phyloP scores from a whole-genome alignment of 2,113 vertebrate genomes.

The Pandion haliaetus region DNA sequence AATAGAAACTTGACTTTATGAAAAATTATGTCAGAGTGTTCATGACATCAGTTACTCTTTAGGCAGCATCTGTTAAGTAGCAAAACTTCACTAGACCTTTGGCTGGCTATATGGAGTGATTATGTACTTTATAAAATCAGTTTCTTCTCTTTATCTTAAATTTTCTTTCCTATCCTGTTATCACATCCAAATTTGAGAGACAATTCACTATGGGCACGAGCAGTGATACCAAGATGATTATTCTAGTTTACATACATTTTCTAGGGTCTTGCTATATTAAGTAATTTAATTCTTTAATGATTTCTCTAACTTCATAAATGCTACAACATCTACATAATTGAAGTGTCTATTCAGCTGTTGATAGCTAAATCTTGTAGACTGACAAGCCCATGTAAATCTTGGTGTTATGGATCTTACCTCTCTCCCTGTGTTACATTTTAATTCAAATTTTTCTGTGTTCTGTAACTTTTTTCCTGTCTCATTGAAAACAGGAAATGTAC shows the following conservation, averaged over 20 bases:
- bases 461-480: background rate
- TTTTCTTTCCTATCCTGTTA: background rate
- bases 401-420: background rate
- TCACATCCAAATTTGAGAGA: background rate
- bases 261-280: background rate
- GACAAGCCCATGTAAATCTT: background rate
- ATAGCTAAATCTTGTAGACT: background rate
- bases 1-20: background rate
- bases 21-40: background rate
- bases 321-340: background rate
- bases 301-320: background rate
- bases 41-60: background rate
- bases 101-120: background rate
- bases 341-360: background rate
- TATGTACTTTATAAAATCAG: background rate
- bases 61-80: background rate
- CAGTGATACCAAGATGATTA: background rate
- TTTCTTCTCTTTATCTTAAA: background rate
- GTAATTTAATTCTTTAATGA: background rate
- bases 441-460: background rate
- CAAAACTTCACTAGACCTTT: background rate
- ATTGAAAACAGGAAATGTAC: background rate
- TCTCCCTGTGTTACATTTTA: background rate
- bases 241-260: background rate
- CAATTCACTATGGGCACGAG: background rate